phyloP scores from a whole-genome alignment of 2,797 vertebrate species.

The Sebastes wilsoni region DNA sequence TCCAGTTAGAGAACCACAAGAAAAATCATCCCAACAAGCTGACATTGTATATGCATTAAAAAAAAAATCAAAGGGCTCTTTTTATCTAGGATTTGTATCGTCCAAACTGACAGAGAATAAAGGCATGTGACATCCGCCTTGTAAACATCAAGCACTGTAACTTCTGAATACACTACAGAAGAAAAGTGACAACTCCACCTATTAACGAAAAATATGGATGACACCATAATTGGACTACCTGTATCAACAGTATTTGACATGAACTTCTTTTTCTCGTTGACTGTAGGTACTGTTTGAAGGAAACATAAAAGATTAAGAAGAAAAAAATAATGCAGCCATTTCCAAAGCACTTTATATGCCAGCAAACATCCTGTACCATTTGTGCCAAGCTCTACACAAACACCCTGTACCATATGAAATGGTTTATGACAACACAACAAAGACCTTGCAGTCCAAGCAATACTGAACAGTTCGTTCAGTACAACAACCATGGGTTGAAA shows the following conservation, averaged over 20 bases:
- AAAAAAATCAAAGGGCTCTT: background rate
- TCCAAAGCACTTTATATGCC: background rate
- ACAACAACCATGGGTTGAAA: background rate
- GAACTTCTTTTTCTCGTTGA: background rate
- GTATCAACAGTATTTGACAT: background rate
- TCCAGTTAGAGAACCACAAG: background rate
- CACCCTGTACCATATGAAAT: background rate
- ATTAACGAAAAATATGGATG: background rate
- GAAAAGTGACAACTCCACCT: background rate
- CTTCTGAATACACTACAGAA: background rate
- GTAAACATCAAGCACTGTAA: background rate
- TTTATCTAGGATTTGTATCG: background rate
- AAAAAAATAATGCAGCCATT: background rate
- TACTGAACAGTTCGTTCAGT: conserved; percentile 4
- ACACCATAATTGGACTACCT: background rate
- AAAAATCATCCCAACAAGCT: background rate
- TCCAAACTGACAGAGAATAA: background rate
- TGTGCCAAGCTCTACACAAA: background rate
- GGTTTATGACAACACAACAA: conserved; percentile 25
- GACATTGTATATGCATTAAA: background rate
- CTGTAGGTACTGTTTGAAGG: background rate
- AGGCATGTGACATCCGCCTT: background rate
- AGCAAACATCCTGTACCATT: background rate
- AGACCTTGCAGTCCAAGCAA: conserved; percentile 1
- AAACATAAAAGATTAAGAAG: background rate